Conservation (phyloP, 2,797 vertebrate species). For the Selene dorsalis region DNA sequence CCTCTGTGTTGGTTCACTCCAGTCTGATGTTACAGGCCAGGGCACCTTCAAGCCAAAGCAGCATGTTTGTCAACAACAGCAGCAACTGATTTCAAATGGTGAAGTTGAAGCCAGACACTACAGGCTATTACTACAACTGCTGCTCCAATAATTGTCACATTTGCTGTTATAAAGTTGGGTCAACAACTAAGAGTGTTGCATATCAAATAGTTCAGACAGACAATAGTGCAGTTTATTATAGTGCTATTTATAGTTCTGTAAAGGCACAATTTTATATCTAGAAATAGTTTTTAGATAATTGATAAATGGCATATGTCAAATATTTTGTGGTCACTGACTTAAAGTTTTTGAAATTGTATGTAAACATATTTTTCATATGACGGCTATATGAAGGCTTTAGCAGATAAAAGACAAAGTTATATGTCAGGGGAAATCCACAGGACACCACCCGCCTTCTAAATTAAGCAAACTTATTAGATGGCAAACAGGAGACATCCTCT, state of each 20-base stretch:
- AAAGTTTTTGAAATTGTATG: not conserved
- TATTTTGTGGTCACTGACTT: not conserved
- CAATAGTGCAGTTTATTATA: no score
- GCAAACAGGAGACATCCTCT: conserved; percentile 68
- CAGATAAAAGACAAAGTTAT: not conserved
- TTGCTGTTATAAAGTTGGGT: no score
- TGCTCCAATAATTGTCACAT: no score
- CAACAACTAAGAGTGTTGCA: no score
- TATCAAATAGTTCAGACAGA: no score
- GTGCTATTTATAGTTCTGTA: no score
- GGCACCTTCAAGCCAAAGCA: conserved; percentile 63
- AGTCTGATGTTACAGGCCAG: conserved; percentile 68
- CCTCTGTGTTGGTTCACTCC: conserved; percentile 33
- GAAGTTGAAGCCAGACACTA: not conserved
- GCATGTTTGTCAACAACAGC: conserved; percentile 65
- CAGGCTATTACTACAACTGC: not conserved
- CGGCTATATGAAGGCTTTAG: not conserved
- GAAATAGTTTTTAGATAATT: not conserved
- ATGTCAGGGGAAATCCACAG: conserved; percentile 18
- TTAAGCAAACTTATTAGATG: conserved; percentile 58
- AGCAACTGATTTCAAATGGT: conserved; percentile 28
- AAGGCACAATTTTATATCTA: no score
- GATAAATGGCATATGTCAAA: not conserved
- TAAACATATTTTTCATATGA: not conserved
- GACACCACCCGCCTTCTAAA: conserved; percentile 38